These are phyloP conservation scores for Carposina sasakii DNA, from an alignment of 1,140 invertebrate species.

Conservation along the genomic window DNA sequence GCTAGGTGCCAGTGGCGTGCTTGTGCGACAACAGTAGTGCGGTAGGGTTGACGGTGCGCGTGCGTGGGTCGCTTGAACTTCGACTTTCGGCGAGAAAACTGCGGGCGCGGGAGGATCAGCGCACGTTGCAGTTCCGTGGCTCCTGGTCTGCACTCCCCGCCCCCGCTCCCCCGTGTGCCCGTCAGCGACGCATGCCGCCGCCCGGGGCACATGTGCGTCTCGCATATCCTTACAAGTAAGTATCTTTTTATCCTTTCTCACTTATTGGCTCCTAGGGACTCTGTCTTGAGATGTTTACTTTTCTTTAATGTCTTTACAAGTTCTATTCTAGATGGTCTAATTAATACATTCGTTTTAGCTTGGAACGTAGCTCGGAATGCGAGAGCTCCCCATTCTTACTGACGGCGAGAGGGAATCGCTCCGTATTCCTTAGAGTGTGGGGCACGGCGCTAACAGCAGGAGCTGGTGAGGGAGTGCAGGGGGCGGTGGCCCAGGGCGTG, in stretches of 20 bases:
- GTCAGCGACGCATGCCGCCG: slow-evolving; percentile 71
- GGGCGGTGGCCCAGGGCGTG: slow-evolving; percentile 38
- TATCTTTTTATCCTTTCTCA: neutral
- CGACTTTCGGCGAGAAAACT: slow-evolving; percentile 73
- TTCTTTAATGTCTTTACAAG: too few relatives aligned
- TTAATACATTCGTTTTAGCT: too few relatives aligned
- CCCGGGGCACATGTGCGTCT: slow-evolving; percentile 75
- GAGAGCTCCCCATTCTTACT: slow-evolving; percentile 83
- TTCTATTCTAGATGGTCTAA: too few relatives aligned
- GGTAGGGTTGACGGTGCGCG: slow-evolving; percentile 31
- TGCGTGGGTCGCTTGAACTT: slow-evolving; percentile 45
- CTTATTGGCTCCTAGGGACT: too few relatives aligned
- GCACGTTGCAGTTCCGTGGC: slow-evolving; percentile 79
- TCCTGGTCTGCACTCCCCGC: slow-evolving; percentile 68
- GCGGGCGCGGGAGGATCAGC: slow-evolving; percentile 77
- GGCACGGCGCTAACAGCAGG: slow-evolving; percentile 71
- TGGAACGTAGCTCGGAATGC: too few relatives aligned
- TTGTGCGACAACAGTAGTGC: slow-evolving; percentile 77
- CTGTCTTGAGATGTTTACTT: too few relatives aligned
- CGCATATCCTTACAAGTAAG: slow-evolving; percentile 73
- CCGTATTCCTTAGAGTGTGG: slow-evolving; percentile 84
- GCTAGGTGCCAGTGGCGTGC: slow-evolving; percentile 75
- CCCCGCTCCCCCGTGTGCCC: slow-evolving; percentile 31
- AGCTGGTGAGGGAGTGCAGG: slow-evolving; percentile 1
- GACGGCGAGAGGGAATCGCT: slow-evolving; percentile 81